These are phyloP conservation scores for Corella eumyota DNA, from an alignment of 23 tunicate species.

Conservation along the genomic window DNA sequence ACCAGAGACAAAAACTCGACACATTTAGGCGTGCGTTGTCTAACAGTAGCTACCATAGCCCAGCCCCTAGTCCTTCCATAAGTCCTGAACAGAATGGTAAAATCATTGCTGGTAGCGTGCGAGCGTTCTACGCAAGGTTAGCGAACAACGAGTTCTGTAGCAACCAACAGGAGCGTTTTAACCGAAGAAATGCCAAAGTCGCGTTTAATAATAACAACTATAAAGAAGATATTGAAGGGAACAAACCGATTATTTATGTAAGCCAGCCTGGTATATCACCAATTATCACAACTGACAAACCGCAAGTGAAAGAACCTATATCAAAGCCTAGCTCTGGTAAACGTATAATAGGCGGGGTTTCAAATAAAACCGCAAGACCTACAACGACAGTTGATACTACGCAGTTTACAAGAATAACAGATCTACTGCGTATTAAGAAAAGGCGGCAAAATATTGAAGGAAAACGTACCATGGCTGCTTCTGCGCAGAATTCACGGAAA, in stretches of 20 bases:
- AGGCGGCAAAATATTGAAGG: conserved; percentile 1
- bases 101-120: conserved; percentile 30
- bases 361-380: not conserved
- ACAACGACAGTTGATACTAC: conserved; percentile 28
- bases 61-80: not conserved
- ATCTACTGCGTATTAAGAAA: conserved; percentile 33
- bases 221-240: conserved; percentile 11
- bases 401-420: conserved; percentile 73
- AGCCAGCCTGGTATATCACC: conserved; percentile 35
- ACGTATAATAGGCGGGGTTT: conserved; percentile 15
- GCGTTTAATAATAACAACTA: no score
- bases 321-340: not conserved
- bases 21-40: conserved; percentile 30
- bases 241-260: conserved; percentile 42
- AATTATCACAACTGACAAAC: no score
- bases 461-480: not conserved
- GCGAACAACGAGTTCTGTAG: not conserved
- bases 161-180: not conserved
- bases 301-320: not conserved
- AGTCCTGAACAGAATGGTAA: not conserved
- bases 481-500: not conserved
- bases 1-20: conserved; percentile 38
- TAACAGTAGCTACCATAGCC: conserved; percentile 8
- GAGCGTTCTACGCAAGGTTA: conserved; percentile 44
- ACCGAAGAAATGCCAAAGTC: no score